Percentiles rank a stretch among this genome's conserved stretches.
Conservation (phyloP, 2,113 vertebrate genomes). For the Daphoenositta chrysoptera region DNA sequence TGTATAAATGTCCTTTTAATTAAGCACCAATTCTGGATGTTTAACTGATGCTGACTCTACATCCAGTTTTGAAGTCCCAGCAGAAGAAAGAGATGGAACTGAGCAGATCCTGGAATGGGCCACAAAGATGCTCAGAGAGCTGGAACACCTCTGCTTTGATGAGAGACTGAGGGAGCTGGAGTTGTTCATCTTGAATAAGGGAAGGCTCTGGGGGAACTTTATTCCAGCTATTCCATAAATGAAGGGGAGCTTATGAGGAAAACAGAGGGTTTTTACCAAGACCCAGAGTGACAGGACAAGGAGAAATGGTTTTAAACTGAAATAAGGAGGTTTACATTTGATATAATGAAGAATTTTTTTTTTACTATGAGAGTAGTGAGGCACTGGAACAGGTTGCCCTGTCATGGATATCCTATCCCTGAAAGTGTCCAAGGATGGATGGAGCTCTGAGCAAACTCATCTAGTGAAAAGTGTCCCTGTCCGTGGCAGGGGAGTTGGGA, state of each 20-base stretch:
- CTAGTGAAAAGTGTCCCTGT: background rate
- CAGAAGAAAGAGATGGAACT: background rate
- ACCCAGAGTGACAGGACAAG: fast-evolving
- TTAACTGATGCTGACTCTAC: background rate
- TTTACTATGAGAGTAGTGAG: fast-evolving
- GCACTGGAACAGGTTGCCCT: background rate
- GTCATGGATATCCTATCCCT: background rate
- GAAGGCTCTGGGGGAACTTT: background rate
- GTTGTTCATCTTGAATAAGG: background rate
- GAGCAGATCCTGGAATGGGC: background rate
- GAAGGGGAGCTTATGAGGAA: background rate
- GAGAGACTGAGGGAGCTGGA: background rate
- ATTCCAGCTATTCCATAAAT: background rate
- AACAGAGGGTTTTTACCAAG: background rate
- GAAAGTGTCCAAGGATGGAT: fast-evolving
- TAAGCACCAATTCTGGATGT: background rate
- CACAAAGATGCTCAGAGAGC: background rate
- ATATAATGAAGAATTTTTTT: background rate
- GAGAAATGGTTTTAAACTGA: background rate
- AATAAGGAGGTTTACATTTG: background rate
- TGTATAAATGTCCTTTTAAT: background rate
- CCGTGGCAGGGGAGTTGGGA: fast-evolving
- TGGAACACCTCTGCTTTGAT: background rate
- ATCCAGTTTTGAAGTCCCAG: background rate
- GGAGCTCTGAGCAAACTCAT: background rate